Evolutionary conservation across 1,140 invertebrate species (phyloP), one percentile per base, ranked within the genome.

Genomic region (Drosophila bocqueti): DNA sequence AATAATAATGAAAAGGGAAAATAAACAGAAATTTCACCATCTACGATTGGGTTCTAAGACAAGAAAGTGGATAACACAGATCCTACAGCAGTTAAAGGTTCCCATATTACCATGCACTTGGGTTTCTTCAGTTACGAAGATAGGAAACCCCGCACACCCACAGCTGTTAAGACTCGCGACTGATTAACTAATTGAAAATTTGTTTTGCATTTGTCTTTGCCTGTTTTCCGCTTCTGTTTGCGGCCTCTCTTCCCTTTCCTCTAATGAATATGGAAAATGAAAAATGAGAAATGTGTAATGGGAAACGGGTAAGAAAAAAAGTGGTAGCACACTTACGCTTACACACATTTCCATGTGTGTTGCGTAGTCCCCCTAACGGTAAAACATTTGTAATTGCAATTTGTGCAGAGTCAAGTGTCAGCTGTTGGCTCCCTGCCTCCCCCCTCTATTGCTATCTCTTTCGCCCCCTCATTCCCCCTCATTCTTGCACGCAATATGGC

Each of bases 331-430:
- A 31, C 18, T 65, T 65, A 60, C 55, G 40, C 31, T 6, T 29
- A 29, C 34, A 49, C 15, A 64, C n/a, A 50, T 40, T 21, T 47
- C 45, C 29, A 45, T 71, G 49, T 31, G 61, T 40, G 49, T 54
- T 34, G 42, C 40, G 50, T 68, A 31, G 55, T 46, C 68, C 31
- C 69, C 57, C 46, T 64, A 79, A 79, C 66, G 59, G 75, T 78
- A 77, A 57, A 83, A 65, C 82, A 78, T 66, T 66, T 86, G 79
- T 76, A 47, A 75, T 59, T 81, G 81, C 76, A 67, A 63, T 71
- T 83, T 83, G 78, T 72, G 73, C 61, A 15, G 67, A 77, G 78
- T 81, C 78, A 85, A 85, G 76, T 85, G 82, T 81, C 82, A 84
- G 82, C 81, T 84, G 81, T 68, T 80, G 16, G 52, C 59, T 60